Percentiles rank a stretch among this genome's conserved stretches.
Conservation (phyloP, 1,140 invertebrate genomes). For the Scaptomyza graminum region DNA sequence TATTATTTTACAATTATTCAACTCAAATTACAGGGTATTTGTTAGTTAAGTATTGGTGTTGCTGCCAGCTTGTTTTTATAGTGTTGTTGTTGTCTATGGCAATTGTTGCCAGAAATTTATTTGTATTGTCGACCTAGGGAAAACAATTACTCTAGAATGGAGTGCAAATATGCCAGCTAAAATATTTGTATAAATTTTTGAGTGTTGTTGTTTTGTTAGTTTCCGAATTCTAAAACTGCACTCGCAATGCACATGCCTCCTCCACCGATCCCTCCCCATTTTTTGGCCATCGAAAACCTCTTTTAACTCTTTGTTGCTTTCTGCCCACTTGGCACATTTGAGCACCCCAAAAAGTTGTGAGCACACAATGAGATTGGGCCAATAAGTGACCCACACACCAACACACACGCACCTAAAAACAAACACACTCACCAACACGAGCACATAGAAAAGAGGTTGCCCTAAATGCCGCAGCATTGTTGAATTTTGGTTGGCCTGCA, state of each 20-base stretch:
- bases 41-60: background rate
- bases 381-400: conserved; percentile 63
- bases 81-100: conserved; percentile 22
- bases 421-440: background rate
- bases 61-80: conserved; percentile 13
- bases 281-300: background rate
- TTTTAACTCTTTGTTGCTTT: conserved; percentile 1
- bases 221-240: conserved; percentile 27
- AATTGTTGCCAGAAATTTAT: conserved; percentile 69
- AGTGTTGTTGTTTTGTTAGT: conserved; percentile 51
- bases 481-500: conserved; percentile 72
- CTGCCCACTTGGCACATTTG: conserved; percentile 20
- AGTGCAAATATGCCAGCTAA: conserved; percentile 73
- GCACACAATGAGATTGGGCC: conserved; percentile 70
- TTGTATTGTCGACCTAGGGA: conserved; percentile 65
- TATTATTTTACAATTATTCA: background rate
- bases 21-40: conserved; percentile 9
- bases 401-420: conserved; percentile 24
- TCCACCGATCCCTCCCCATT: background rate
- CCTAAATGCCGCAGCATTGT: conserved; percentile 66
- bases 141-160: conserved; percentile 70
- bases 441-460: conserved; percentile 1
- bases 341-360: conserved; percentile 36
- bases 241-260: conserved; percentile 6
- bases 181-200: conserved; percentile 69